phyloP scores from a whole-genome alignment of 1,140 invertebrate genomes.

The Bombus huntii region DNA sequence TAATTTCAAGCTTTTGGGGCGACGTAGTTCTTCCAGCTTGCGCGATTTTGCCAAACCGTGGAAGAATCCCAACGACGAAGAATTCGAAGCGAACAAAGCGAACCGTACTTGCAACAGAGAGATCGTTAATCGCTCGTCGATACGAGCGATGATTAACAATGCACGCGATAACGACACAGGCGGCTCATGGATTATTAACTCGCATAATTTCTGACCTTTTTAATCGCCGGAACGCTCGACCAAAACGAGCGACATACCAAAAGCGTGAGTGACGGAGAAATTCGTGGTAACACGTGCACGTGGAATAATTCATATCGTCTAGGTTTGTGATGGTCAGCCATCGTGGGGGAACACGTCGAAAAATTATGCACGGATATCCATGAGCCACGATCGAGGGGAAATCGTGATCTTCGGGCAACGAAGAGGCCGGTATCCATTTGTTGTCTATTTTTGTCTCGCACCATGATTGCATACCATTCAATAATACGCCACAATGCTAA shows the following conservation, averaged over 20 bases:
- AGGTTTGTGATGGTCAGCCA: conserved; percentile 45
- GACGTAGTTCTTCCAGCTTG: too few relatives aligned
- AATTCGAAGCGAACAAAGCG: not conserved
- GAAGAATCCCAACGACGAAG: not conserved
- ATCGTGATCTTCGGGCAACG: too few relatives aligned
- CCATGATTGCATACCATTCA: too few relatives aligned
- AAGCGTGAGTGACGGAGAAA: conserved; percentile 46
- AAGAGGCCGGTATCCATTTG: not conserved
- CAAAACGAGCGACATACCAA: conserved; percentile 29
- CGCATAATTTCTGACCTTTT: conserved; percentile 46
- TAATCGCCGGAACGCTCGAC: conserved; percentile 28
- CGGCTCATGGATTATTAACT: conserved; percentile 15
- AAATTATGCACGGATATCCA: not conserved
- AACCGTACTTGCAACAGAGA: not conserved
- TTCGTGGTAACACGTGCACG: conserved; percentile 46
- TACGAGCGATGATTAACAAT: not conserved
- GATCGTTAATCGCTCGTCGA: not conserved
- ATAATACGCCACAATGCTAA: too few relatives aligned
- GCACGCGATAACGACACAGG: not conserved
- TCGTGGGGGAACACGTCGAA: not conserved
- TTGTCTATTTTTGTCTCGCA: too few relatives aligned
- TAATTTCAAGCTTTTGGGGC: too few relatives aligned
- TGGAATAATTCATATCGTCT: conserved; percentile 62
- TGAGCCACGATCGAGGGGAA: not conserved
- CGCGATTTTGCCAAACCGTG: not conserved